These are phyloP conservation scores for Limnephilus auricula DNA, from an alignment of 2,888 invertebrate genomes.

Conservation along the genomic window DNA sequence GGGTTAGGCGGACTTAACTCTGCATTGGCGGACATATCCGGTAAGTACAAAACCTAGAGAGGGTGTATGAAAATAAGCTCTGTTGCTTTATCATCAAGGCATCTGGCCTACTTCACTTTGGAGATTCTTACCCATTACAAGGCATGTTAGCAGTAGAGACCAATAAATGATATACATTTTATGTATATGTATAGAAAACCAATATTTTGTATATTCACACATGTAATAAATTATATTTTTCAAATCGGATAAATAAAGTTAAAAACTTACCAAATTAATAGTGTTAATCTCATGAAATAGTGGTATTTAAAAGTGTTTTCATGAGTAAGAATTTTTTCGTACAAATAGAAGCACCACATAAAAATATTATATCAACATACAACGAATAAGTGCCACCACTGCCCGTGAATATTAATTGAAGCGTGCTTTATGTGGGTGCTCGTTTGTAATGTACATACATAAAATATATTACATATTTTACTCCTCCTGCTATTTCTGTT, in stretches of 20 bases:
- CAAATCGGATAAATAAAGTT: background rate
- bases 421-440: conserved; percentile 66
- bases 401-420: conserved; percentile 65
- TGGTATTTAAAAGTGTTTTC: background rate
- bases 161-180: background rate
- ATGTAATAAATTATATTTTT: background rate
- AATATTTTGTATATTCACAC: background rate
- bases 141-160: background rate
- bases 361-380: background rate
- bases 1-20: conserved; percentile 60
- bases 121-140: background rate
- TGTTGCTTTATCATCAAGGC: background rate
- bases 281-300: background rate
- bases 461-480: conserved; percentile 62
- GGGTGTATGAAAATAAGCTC: background rate
- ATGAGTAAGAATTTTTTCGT: background rate
- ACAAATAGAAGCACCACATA: background rate
- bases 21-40: conserved; percentile 51
- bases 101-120: background rate
- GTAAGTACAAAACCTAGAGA: background rate
- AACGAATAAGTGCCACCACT: conserved; percentile 48
- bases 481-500: conserved; percentile 63
- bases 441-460: conserved; percentile 66
- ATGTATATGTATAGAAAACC: too few species aligned
- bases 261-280: background rate